Evolutionary conservation across 2,797 vertebrate species (phyloP), one percentile per base, ranked within the genome.

Genomic region (Austrolebias charrua): DNA sequence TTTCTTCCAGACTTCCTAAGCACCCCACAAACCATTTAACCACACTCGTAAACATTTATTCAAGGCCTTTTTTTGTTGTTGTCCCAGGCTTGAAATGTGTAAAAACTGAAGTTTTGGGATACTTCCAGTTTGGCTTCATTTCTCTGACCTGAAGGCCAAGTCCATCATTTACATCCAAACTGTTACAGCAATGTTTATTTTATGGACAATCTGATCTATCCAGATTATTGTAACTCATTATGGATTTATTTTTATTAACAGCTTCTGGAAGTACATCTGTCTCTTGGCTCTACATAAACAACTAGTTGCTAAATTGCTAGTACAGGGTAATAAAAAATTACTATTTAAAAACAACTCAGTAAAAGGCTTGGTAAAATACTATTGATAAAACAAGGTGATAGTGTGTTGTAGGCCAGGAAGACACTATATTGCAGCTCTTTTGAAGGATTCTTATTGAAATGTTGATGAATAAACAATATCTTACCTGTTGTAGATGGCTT

Each of bases 141-240:
- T 55, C 5, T 43, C 20, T 14, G 24, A 14, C 48, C 48, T 50
- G 48, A 2, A 10, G 48, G 13, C 12, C 6, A 7, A 15, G 48
- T 29, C 9, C 24, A 7, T 28, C 6, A 5, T 1, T 18, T 35
- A 8, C 8, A 33, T 52, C 9, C 1, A 33, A 31, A 52, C 28
- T 29, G 7, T 33, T n/a, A 28, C 29, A 20, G 24, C 14, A 33
- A n/a, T 7, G 16, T 33, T 35, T 11, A 42, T 60, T 65, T 19
- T 35, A 38, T 3, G 44, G 24, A 15, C 2, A 10, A 16, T 44
- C 42, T 59, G 42, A 57, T 60, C 59, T 54, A 11, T 55, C 52
- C 28, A 44, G 33, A 19, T 62, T 20, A 44, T 53, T 44, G 33
- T 20, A 5, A 40, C 38, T 40, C 11, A 4, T 40, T 40, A 40